A percentile compares a stretch with the other conserved stretches of the same genome.
Conservation (phyloP, 2,113 vertebrate species). For the Ageneiosus marmoratus region DNA sequence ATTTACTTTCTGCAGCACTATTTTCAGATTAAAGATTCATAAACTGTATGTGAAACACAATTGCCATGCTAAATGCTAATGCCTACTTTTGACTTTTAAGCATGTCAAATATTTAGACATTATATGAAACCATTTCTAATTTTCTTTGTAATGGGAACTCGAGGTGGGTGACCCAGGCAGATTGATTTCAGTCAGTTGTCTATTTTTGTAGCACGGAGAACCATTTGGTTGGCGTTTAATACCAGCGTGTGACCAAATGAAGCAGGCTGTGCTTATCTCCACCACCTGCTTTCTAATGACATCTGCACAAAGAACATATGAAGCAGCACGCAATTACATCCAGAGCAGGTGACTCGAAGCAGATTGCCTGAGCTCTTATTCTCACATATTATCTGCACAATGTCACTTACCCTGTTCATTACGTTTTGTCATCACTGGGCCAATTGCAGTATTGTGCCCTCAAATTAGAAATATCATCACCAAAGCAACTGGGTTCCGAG, state of each 20-base stretch:
- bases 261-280: constrained; percentile 33
- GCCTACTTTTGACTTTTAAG: neutral
- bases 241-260: neutral
- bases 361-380: constrained; percentile 27
- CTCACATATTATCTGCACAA: neutral
- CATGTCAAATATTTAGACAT: neutral
- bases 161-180: neutral
- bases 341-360: constrained; percentile 39
- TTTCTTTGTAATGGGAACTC: neutral
- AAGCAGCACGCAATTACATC: constrained; percentile 42
- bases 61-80: neutral
- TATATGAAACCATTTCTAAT: neutral
- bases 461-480: neutral
- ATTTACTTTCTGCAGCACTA: neutral
- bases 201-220: constrained; percentile 7
- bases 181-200: neutral
- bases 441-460: neutral
- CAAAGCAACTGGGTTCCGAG: neutral
- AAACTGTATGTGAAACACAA: neutral
- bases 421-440: neutral
- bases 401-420: neutral
- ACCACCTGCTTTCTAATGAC: constrained; percentile 35
- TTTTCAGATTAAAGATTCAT: constrained; percentile 5
- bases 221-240: constrained; percentile 1
- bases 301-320: constrained; percentile 21